A percentile compares a stretch with the other conserved stretches of the same genome.
phyloP scores from a whole-genome alignment of 2,888 invertebrate genomes.

The Liopterus haemorrhoidalis region DNA sequence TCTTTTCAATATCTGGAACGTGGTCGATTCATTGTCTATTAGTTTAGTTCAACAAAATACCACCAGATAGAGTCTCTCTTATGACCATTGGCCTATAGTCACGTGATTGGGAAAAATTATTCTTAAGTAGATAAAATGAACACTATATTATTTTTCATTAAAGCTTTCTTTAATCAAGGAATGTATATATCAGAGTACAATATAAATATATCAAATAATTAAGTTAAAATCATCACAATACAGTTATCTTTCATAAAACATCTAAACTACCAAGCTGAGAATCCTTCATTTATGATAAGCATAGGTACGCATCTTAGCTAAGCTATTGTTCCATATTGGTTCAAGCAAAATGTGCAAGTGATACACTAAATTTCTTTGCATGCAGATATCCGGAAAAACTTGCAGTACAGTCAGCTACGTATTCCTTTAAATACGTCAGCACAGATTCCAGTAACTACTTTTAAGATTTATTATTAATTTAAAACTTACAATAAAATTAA shows the following conservation, averaged over 20 bases:
- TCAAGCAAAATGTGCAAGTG: constrained; percentile 14
- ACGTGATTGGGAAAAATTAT: too few relatives aligned
- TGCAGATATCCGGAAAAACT: constrained; percentile 18
- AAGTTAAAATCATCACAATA: constrained; percentile 22
- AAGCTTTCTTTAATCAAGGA: constrained; percentile 23
- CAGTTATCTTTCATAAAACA: constrained; percentile 18
- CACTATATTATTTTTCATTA: constrained; percentile 3
- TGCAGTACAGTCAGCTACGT: constrained; percentile 6
- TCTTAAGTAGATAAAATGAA: neutral
- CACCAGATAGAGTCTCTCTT: too few relatives aligned
- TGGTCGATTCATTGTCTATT: too few relatives aligned
- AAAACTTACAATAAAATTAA: too few relatives aligned
- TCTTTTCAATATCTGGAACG: too few relatives aligned
- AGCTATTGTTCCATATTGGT: too few relatives aligned
- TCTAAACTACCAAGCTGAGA: too few relatives aligned
- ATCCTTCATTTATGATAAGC: too few relatives aligned
- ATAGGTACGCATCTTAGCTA: too few relatives aligned
- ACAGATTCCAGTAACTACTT: constrained; percentile 7
- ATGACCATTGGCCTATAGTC: too few relatives aligned
- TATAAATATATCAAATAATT: constrained; percentile 24
- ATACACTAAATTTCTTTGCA: constrained; percentile 19
- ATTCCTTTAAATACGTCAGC: constrained; percentile 4
- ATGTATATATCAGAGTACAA: constrained; percentile 21
- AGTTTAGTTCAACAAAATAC: too few relatives aligned
- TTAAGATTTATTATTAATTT: too few relatives aligned